Evolutionary conservation across 2,113 vertebrate species (phyloP).

Genomic region (Rafetus swinhoei): DNA sequence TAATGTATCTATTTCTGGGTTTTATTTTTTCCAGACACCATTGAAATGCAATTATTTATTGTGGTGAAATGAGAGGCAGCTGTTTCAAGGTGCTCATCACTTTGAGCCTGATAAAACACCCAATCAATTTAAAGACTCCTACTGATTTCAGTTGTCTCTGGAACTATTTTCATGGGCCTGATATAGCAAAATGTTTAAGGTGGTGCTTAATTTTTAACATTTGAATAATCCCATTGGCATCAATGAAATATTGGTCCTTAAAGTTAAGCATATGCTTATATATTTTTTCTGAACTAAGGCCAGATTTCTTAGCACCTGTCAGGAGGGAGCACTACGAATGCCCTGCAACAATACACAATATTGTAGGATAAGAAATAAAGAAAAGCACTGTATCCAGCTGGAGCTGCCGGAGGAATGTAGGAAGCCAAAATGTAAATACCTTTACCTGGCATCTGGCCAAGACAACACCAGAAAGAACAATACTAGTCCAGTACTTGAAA

Average conservation of each 20-base stretch:
- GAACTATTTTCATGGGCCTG: conserved; percentile 61
- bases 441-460: not conserved
- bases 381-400: not conserved
- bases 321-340: not conserved
- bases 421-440: not conserved
- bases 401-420: not conserved
- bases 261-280: conserved; percentile 19
- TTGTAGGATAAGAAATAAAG: not conserved
- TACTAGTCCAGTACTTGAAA: not conserved
- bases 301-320: conserved; percentile 26
- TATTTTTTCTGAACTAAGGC: conserved; percentile 33
- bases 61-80: conserved; percentile 62
- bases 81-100: conserved; percentile 55
- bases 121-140: conserved; percentile 41
- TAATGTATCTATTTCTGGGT: not conserved
- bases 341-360: not conserved
- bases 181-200: conserved; percentile 49
- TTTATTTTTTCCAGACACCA: conserved; percentile 40
- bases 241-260: conserved; percentile 41
- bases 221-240: conserved; percentile 35
- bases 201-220: conserved; percentile 57
- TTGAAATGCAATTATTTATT: conserved; percentile 54
- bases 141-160: conserved; percentile 44
- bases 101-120: conserved; percentile 61
- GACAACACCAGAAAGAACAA: not conserved